These are phyloP conservation scores for Scomber scombrus DNA, from an alignment of 2,113 vertebrate genomes.

Conservation along the genomic window DNA sequence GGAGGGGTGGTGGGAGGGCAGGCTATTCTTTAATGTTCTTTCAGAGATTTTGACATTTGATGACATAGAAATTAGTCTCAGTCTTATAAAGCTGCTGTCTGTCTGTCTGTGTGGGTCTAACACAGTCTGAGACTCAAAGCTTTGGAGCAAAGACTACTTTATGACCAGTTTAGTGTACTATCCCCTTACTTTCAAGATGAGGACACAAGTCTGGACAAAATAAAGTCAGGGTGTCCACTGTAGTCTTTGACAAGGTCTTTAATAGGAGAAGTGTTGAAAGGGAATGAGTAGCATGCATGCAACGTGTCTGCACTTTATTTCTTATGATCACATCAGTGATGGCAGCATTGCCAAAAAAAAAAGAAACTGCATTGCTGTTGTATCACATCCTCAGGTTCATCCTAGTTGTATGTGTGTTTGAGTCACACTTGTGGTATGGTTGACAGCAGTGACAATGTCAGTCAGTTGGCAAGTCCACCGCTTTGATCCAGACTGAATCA, in stretches of 20 bases:
- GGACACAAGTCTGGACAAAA: constrained; percentile 11
- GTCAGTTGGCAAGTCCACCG: background rate
- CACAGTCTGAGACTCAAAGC: background rate
- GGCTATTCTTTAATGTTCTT: background rate
- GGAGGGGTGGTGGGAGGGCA: background rate
- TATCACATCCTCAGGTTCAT: too few species aligned
- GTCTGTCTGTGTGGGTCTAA: background rate
- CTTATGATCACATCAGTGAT: background rate
- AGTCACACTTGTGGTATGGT: too few species aligned
- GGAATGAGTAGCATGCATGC: background rate
- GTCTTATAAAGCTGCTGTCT: constrained; percentile 9
- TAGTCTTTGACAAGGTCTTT: constrained; percentile 3
- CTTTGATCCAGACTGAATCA: too few species aligned
- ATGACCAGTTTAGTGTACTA: constrained; percentile 3
- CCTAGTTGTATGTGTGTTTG: too few species aligned
- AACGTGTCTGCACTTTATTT: constrained; percentile 9
- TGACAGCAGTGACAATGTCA: background rate
- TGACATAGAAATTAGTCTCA: constrained; percentile 31
- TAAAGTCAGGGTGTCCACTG: background rate
- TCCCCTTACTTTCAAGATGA: constrained; percentile 11
- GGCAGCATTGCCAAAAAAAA: too few species aligned
- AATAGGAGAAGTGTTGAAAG: background rate
- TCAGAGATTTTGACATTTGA: constrained; percentile 34
- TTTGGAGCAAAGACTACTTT: background rate
- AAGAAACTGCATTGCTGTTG: too few species aligned